Base-by-base conservation (phyloP, 2,797 vertebrate species). In the Melanotaenia parkinsoni region DNA sequence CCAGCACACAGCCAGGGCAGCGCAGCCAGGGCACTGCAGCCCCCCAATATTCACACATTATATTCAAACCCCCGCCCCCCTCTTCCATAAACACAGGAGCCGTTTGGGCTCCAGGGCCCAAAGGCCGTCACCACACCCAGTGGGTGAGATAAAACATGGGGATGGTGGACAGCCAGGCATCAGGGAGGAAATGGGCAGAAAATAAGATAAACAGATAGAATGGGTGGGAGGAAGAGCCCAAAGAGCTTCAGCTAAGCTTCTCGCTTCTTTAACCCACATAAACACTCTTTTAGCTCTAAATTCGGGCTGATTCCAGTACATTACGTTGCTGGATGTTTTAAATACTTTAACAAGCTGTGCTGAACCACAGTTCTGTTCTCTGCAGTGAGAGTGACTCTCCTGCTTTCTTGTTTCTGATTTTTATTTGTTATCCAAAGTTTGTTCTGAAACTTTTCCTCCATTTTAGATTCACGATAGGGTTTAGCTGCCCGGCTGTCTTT, bases 31-130 rank as follows among this genome's bases (percentile, higher is more conserved):
- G 69, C 37, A 62, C 62, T 64, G 9, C 45, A 10, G n/a, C 53
- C 30, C 70, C 75, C 70, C 67, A 43, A 63, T 4, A 77, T n/a
- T n/a, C 73, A 80, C 80, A 79, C 78, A 43, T 53, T 40, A 70
- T 58, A 72, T 61, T 53, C 58, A 47, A 45, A 32, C 12, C 59
- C 70, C 58, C 65, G 24, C 51, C 20, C 32, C 22, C 20, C 32
- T 54, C 20, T 33, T 33, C 38, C 18, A 45, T 28, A 47, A 63
- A 75, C 75, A 65, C 63, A 30, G 53, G 47, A 63, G 61, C 73
- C 67, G 4, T 0, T 28, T 4, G 20, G 53, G 72, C 72, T 50
- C 57, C 58, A 22, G 32, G 60, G 61, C 69, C 69, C 64, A 22
- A n/a, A 59, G 24, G 54, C 76, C 62, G 18, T 38, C 80, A 58